phyloP scores from a whole-genome alignment of 2,888 invertebrate genomes.

The Thelaira solivaga region DNA sequence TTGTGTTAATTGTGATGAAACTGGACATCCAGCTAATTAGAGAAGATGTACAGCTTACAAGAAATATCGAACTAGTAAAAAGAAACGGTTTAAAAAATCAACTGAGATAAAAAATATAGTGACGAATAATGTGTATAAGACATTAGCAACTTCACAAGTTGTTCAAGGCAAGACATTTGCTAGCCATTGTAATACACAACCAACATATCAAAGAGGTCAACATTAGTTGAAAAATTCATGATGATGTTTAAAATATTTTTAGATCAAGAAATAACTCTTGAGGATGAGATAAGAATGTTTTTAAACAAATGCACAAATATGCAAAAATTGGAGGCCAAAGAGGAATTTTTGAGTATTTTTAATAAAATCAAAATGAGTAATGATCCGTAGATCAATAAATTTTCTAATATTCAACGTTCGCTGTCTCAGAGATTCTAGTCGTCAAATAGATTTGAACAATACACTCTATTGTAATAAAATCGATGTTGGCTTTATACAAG shows the following conservation, averaged over 20 bases:
- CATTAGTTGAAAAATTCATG: too few relatives aligned
- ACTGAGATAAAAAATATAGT: too few relatives aligned
- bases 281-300: neutral
- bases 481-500: neutral
- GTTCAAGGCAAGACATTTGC: too few relatives aligned
- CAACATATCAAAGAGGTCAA: too few relatives aligned
- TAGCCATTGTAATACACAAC: too few relatives aligned
- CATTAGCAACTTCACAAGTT: too few relatives aligned
- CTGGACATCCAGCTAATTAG: neutral
- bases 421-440: neutral
- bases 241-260: neutral
- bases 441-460: neutral
- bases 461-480: neutral
- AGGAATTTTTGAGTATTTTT: neutral
- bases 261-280: neutral
- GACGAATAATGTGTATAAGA: too few relatives aligned
- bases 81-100: too few relatives aligned
- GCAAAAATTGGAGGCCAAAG: neutral
- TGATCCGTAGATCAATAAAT: neutral
- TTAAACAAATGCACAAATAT: neutral
- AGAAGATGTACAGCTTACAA: neutral
- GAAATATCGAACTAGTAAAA: neutral
- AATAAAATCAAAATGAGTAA: neutral
- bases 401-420: conserved; percentile 11
- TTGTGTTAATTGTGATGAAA: conserved; percentile 16